These are phyloP conservation scores for Papio anubis DNA, from an alignment of 2,113 vertebrate genomes.

Conservation along the genomic window DNA sequence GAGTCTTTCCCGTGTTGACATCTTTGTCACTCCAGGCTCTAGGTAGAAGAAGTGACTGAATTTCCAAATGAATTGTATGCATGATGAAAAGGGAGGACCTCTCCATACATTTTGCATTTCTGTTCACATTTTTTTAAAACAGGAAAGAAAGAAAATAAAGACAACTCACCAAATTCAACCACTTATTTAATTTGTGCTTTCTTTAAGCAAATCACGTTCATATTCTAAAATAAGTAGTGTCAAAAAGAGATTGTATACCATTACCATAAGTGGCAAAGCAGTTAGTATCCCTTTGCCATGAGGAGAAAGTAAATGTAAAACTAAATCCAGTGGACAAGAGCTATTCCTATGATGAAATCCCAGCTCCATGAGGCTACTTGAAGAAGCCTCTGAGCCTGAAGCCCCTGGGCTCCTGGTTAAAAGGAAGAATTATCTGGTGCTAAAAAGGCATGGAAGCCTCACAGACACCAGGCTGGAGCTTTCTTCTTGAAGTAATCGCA, in stretches of 20 bases:
- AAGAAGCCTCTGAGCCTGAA: rapidly evolving
- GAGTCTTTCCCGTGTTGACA: rapidly evolving
- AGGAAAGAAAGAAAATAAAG: neutral
- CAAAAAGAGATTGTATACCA: neutral
- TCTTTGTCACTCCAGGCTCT: neutral
- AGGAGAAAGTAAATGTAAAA: neutral
- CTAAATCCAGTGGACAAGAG: no score
- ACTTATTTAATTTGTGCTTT: neutral
- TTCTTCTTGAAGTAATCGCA: rapidly evolving
- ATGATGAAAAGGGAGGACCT: rapidly evolving
- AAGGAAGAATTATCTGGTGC: rapidly evolving
- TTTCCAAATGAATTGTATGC: neutral
- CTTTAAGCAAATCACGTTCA: neutral
- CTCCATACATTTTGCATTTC: rapidly evolving
- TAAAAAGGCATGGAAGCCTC: rapidly evolving
- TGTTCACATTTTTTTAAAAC: neutral
- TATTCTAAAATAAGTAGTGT: neutral
- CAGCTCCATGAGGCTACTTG: rapidly evolving
- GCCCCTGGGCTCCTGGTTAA: no score
- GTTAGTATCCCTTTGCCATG: rapidly evolving
- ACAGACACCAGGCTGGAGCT: neutral
- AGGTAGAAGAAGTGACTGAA: no score
- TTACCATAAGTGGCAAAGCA: rapidly evolving
- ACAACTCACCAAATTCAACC: neutral
- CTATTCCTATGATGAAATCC: no score